Evolutionary conservation across 2,797 vertebrate species (phyloP), one percentile per base, ranked within the genome.

Genomic region (Arremon brunneinucha): DNA sequence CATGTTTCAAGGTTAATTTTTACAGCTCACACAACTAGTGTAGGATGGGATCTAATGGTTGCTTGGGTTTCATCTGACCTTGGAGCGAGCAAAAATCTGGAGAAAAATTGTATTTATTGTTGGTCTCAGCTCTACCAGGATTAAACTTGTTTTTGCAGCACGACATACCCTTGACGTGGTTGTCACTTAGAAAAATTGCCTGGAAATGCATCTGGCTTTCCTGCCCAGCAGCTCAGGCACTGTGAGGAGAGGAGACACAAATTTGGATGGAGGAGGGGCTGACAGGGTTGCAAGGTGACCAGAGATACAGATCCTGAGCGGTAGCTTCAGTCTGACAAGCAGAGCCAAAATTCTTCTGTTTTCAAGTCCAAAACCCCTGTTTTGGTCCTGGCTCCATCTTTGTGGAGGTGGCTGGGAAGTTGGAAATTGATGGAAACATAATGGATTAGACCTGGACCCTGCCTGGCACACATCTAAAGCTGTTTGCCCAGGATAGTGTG

Each of bases 111-210:
- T 67, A 32, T 72, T 81, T 88, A n/a, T 72, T 79, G 35, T 53
- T 62, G 28, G 26, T 49, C 44, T 74, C 41, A 41, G 35, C 39
- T 79, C 12, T 76, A 22, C 18, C n/a, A 49, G 37, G 47, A 39
- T 50, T n/a, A 62, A 69, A 44, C 16, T 71, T 70, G 11, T 84
- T 79, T 79, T 47, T 84, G 50, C 63, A 72, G 59, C 44, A 50
- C 0, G 1, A 8, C 8, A 9, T 69, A 35, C 11, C 32, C 24
- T 68, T 60, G n/a, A 15, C 0, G 0, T 16, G 15, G 22, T 8
- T 35, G 44, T 14, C 19, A 16, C 8, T 56, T 53, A 47, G 47
- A 87, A 62, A 71, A 92, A 83, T 19, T 50, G 44, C 34, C 37
- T 65, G 67, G 35, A 52, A 46, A n/a, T 21, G 17, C 12, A 20